A percentile compares a stretch with the other conserved stretches of the same genome.
phyloP scores from a whole-genome alignment of 1,140 invertebrate genomes.

The Drosophila seguyi region DNA sequence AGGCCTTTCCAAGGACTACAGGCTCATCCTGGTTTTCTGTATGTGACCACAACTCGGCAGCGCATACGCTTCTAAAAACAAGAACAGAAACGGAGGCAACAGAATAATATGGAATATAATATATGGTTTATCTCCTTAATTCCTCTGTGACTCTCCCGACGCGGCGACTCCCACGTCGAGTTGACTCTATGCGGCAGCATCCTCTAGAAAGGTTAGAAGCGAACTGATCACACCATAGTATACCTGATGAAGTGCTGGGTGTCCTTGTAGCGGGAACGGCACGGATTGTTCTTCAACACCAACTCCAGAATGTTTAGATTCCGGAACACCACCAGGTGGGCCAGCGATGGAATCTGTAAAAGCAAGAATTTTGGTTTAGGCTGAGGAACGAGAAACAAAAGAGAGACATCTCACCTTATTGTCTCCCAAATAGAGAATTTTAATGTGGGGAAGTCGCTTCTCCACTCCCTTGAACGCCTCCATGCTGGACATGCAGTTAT shows the following conservation, averaged over 20 bases:
- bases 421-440: constrained; percentile 92
- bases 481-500: constrained; percentile 91
- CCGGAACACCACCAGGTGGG: constrained; percentile 90
- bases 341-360: constrained; percentile 90
- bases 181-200: constrained; percentile 9
- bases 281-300: constrained; percentile 92
- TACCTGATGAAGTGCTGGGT: constrained; percentile 94
- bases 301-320: constrained; percentile 91
- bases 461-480: constrained; percentile 88
- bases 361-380: too few species aligned
- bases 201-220: constrained; percentile 22
- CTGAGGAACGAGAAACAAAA: too few species aligned
- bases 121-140: constrained; percentile 28
- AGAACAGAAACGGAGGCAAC: constrained; percentile 32
- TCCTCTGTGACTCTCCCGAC: constrained; percentile 42
- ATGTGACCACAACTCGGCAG: constrained; percentile 1
- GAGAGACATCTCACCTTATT: constrained; percentile 96
- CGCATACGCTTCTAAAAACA: constrained; percentile 6
- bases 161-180: constrained; percentile 53
- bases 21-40: constrained; percentile 5
- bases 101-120: constrained; percentile 43
- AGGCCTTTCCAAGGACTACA: neutral
- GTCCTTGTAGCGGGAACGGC: constrained; percentile 92
- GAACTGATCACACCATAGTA: constrained; percentile 71
- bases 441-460: constrained; percentile 90